Evolutionary conservation across 2,113 vertebrate genomes (phyloP), one percentile per base, ranked within the genome.

Genomic region (Echinops telfairi): DNA sequence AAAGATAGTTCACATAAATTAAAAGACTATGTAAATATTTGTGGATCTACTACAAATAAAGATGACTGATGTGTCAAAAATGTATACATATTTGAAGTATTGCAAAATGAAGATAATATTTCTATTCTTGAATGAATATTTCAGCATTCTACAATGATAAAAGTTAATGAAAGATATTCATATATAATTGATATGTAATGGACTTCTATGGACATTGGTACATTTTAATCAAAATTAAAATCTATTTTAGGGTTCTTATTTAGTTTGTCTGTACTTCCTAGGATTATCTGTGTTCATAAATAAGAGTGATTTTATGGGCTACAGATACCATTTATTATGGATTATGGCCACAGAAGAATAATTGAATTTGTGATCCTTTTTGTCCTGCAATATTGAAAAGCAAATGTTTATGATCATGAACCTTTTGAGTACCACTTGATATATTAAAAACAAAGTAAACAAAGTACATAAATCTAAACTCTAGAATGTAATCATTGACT

Each of bases 161-260:
- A 80, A 75, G 93, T 91, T 33, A 91, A 1, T 75, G 9, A 68
- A 88, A 66, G 57, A 66, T 10, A n/a, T 31, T 80, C 22, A 81
- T 31, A 40, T 40, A 40, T 40, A 40, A 40, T 40, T 40, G 3
- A 70, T 70, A n/a, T 16, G 31, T 23, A 70, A 31, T 22, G 15
- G 14, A 31, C 17, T 78, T 66, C 53, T 5, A 29, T 66, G 82
- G 10, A 40, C 80, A 80, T 88, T 68, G 43, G n/a, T 10, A 82
- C 19, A 89, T 92, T 86, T 82, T 17, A 23, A 82, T 86, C 40
- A 92, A 60, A 83, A n/a, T 27, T 38, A 77, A 86, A 86, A 71
- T 93, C 1, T 85, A 60, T 58, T 92, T 77, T 64, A 81, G 19
- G 6, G 53, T 5, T 22, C 53, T 40, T 40, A 40, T 40, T 40